A percentile compares a stretch with the other conserved stretches of the same genome.
Evolutionary conservation across 2,797 vertebrate genomes (phyloP).

Genomic region (Rhinella marina): DNA sequence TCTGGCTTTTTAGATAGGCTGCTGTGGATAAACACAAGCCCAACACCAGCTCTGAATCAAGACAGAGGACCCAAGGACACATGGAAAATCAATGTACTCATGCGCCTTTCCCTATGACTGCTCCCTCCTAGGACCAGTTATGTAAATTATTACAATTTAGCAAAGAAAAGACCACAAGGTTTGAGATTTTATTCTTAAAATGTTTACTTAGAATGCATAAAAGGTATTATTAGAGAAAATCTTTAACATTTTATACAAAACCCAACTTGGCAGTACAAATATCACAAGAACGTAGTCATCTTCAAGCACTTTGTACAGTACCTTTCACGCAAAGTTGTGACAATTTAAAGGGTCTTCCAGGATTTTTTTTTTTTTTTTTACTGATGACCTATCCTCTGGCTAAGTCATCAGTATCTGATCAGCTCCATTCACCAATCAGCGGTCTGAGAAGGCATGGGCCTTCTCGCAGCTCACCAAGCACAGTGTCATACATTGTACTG

Average conservation of each 20-base stretch:
- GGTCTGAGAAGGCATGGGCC: no score
- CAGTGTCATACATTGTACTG: no score
- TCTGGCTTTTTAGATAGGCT: neutral
- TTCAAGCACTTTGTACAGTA: neutral
- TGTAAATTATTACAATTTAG: neutral
- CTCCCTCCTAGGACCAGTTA: neutral
- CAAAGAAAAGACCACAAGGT: neutral
- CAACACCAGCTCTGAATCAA: no score
- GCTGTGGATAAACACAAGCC: neutral
- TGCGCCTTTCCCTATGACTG: neutral
- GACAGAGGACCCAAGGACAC: no score
- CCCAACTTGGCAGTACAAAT: neutral
- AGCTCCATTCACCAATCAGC: no score
- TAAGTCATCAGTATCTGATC: no score
- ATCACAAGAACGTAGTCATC: neutral
- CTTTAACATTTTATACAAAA: neutral
- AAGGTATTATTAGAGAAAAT: neutral
- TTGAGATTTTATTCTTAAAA: conserved; percentile 12
- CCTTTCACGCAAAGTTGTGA: no score
- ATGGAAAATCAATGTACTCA: neutral
- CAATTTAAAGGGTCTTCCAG: no score
- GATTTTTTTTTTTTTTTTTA: no score
- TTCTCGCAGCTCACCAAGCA: no score
- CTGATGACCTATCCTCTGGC: no score
- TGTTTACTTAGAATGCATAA: neutral